phyloP scores from a whole-genome alignment of 2,888 invertebrate genomes.

The Chelonus formosanus region DNA sequence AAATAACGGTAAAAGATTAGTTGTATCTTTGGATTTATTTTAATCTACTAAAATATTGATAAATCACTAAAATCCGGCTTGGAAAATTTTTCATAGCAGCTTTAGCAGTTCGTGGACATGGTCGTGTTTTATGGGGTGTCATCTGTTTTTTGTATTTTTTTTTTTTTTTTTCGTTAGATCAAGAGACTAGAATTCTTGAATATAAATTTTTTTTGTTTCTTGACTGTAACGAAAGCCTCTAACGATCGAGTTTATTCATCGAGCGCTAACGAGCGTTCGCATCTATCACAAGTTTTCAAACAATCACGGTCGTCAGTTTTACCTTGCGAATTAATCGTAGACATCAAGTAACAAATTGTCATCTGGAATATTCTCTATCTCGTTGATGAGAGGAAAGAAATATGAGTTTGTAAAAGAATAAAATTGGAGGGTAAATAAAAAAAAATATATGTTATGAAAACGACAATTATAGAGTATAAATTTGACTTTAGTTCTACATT shows the following conservation, averaged over 20 bases:
- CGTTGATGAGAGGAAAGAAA: not conserved
- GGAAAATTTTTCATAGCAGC: not conserved
- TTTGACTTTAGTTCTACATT: not conserved
- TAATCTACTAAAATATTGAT: constrained; percentile 2
- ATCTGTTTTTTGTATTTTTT: not conserved
- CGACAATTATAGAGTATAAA: not conserved
- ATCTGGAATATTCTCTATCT: constrained; percentile 1
- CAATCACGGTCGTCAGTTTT: constrained; percentile 21
- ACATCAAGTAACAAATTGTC: constrained; percentile 15
- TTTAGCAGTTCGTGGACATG: not conserved
- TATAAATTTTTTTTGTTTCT: constrained; percentile 12
- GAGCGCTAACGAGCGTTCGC: constrained; percentile 39
- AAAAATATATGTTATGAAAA: no score
- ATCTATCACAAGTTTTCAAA: constrained; percentile 39
- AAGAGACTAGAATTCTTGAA: not conserved
- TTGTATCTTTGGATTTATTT: no score
- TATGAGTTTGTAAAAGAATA: no score
- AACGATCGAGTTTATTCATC: constrained; percentile 28
- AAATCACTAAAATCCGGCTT: not conserved
- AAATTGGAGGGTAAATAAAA: no score
- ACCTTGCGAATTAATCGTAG: constrained; percentile 14
- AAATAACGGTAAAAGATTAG: no score
- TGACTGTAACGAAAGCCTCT: not conserved
- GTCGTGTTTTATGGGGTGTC: constrained; percentile 1
- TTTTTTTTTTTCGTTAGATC: constrained; percentile 14